phyloP scores from a whole-genome alignment of 2,113 vertebrate genomes.

The Mastomys natalensis region DNA sequence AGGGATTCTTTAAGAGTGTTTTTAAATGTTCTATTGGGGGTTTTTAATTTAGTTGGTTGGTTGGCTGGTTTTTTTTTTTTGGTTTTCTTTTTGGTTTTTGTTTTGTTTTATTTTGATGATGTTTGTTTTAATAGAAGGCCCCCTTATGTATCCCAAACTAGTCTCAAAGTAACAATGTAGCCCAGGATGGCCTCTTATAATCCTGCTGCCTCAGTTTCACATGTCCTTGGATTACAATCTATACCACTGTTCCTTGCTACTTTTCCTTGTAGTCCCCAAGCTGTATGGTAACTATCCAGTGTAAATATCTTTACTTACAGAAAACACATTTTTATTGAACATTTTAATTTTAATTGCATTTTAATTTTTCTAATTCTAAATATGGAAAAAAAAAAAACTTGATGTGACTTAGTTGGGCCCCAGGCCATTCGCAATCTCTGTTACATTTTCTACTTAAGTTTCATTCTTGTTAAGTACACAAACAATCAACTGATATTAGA shows the following conservation, averaged over 20 bases:
- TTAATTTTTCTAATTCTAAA: constrained; percentile 1
- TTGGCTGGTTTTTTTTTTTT: neutral
- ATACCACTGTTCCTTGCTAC: neutral
- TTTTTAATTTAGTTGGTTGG: too few relatives aligned
- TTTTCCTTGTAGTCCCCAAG: neutral
- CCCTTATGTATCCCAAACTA: neutral
- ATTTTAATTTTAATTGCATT: neutral
- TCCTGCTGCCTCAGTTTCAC: too few relatives aligned
- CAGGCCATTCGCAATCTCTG: neutral
- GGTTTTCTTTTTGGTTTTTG: neutral
- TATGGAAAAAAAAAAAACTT: neutral
- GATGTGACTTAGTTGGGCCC: neutral
- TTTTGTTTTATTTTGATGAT: neutral
- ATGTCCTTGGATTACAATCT: neutral
- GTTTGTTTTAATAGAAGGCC: neutral
- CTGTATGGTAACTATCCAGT: neutral
- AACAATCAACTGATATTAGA: neutral
- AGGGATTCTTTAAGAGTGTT: constrained; percentile 13
- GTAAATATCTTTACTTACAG: constrained; percentile 1
- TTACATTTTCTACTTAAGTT: neutral
- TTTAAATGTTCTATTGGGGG: neutral
- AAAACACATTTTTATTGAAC: neutral
- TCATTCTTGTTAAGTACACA: constrained; percentile 35
- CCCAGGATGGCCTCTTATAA: neutral
- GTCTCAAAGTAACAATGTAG: neutral